Evolutionary conservation across 2,113 vertebrate species (phyloP).

Genomic region (Pituophis catenifer): DNA sequence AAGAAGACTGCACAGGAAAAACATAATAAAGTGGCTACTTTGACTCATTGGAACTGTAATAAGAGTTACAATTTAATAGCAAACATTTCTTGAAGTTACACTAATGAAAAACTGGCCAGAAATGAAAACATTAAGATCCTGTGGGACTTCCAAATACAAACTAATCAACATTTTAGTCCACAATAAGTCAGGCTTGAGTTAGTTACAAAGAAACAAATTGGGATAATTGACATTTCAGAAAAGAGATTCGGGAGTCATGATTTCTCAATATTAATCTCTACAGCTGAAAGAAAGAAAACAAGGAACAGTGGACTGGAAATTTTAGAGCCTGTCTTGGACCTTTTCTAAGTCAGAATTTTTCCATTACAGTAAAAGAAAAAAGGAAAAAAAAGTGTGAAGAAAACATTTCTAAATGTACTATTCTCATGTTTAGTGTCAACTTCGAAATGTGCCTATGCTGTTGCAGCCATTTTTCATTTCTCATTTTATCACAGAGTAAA

Average conservation of each 20-base stretch:
- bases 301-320: not conserved
- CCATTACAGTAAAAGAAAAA: too few species aligned
- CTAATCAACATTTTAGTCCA: not conserved
- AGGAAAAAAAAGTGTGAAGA: not conserved
- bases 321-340: not conserved
- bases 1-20: not conserved
- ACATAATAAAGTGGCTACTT: not conserved
- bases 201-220: not conserved
- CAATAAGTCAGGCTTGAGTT: not conserved
- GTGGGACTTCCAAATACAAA: not conserved
- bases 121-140: not conserved
- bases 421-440: not conserved
- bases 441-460: too few species aligned
- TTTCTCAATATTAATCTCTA: not conserved
- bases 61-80: not conserved
- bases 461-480: too few species aligned
- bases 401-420: not conserved
- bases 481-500: too few species aligned
- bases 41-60: not conserved
- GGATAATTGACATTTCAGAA: not conserved
- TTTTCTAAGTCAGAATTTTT: not conserved
- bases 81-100: not conserved
- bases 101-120: not conserved
- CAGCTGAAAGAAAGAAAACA: not conserved
- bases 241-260: not conserved